phyloP scores from a whole-genome alignment of 2,888 invertebrate species.

The Nomada fabriciana region DNA sequence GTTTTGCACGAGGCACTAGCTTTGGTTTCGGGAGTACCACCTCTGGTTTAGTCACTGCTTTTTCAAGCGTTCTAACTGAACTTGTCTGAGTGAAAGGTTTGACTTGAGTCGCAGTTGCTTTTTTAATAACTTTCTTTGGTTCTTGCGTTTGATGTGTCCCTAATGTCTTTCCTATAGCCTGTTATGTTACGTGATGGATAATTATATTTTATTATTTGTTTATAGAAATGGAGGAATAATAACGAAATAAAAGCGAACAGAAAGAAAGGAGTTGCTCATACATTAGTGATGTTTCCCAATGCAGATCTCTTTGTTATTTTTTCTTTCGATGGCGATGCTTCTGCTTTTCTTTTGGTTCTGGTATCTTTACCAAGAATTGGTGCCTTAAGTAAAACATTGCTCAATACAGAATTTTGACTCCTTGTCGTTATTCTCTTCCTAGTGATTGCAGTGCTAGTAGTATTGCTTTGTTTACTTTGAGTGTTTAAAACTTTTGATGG shows the following conservation, averaged over 20 bases:
- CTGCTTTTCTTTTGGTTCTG: conserved; percentile 92
- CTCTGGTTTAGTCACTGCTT: conserved; percentile 71
- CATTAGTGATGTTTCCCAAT: conserved; percentile 94
- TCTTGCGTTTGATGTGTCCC: conserved; percentile 75
- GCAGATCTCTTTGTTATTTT: conserved; percentile 92
- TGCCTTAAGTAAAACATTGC: conserved; percentile 80
- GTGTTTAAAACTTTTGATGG: conserved; percentile 87
- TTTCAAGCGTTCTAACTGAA: conserved; percentile 71
- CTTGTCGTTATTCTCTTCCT: conserved; percentile 87
- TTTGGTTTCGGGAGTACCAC: conserved; percentile 70
- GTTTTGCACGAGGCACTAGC: conserved; percentile 67
- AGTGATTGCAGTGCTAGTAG: conserved; percentile 83
- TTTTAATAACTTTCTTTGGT: conserved; percentile 77
- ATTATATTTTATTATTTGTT: background rate
- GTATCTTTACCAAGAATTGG: conserved; percentile 85
- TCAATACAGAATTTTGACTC: conserved; percentile 85
- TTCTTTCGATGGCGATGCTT: conserved; percentile 91
- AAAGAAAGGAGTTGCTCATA: conserved; percentile 73
- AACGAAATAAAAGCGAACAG: background rate
- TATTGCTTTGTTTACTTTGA: conserved; percentile 84
- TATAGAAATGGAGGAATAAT: background rate
- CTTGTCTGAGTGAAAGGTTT: conserved; percentile 64
- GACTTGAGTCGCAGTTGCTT: conserved; percentile 60
- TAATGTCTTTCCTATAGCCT: conserved; percentile 81
- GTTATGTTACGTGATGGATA: background rate